Base-by-base conservation (phyloP, 2,888 invertebrate genomes). In the Balanococcus diminutus region DNA sequence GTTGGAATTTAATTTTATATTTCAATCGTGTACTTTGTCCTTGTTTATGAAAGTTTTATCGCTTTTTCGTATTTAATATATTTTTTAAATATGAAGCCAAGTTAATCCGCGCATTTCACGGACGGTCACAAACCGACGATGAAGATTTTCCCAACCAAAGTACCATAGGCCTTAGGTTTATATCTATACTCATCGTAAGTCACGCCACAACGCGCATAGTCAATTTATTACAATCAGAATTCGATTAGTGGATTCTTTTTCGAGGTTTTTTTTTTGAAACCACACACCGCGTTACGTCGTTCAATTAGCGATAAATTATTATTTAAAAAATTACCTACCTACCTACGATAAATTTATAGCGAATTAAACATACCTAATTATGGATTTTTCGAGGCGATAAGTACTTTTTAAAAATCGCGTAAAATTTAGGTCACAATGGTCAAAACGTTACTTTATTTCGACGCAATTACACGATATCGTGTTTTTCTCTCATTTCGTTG, bases 1-100 rank as follows among this genome's bases (percentile, higher is more conserved):
- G 42, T 85, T 51, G 85, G 85, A 85, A 85, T 85, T 85, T 85
- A 75, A 85, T 85, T 85, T 85, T 85, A 85, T 85, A 85, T 85
- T 85, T 75, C 72, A 85, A 42, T 85, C 85, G 85, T 39, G 67
- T 79, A 79, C 75, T 79, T 36, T 79, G 75, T 79, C 36, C 75
- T 36, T 79, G 75, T 79, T 79, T 79, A 79, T 79, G 75, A 79
- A 79, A 79, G 36, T 79, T 79, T 79, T 79, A 79, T 79, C 75
- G 75, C 75, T 79, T 79, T 79, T 79, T 79, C 36, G 32, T 36
- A 79, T 36, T 79, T 79, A 32, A 79, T 79, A 79, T 79, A 79
- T 32, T 79, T 79, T 79, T 79, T 36, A 79, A 79, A 79, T 79
- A 79, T 79, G 75, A 36, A 79, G n/a, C 28, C 19, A 79, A 36